Base-by-base conservation (phyloP, 2,113 vertebrate species). In the Plectropomus leopardus region DNA sequence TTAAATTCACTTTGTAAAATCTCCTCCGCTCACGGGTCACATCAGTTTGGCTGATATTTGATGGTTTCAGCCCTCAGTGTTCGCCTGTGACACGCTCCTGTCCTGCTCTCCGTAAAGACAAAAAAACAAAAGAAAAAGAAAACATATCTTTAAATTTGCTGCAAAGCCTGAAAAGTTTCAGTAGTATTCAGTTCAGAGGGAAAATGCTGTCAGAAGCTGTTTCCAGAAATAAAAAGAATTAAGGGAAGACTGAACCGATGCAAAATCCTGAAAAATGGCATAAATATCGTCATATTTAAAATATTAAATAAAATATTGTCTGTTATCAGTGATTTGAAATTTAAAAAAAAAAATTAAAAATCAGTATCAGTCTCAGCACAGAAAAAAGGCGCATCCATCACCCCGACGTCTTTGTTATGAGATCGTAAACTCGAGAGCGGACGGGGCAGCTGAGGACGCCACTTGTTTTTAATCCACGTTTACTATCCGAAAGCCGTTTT, bases 241-340 rank as follows among this genome's bases (percentile, higher is more conserved):
- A 10, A 70, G 24, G 32, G 34, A 47, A 16, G 21, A 77, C 24
- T 66, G 24, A 70, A 71, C 26, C 24, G 26, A 26, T 13, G 15
- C 23, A 40, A 40, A 40, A 40, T n/a, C n/a, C 36, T 40, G 8
- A 40, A 40, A 40, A 40, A 40, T 13, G 19, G 42, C 26, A 87
- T 90, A 86, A 89, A 91, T 83, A 85, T 24, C 54, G 58, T 70
- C 42, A 72, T 28, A 44, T 44, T 67, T 59, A 26, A 81, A 81
- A 76, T 47, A 67, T 75, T 30, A 80, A 54, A 82, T 80, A 80
- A 80, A 84, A 77, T 55, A 50, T 34, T 3, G 55, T 64, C 28
- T 5, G 16, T 40, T 54, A 26, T 59, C 70, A 72, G 50, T 78
- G 17, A 82, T 66, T 76, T 75, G 1, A 53, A 63, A 81, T 50